A percentile compares a stretch with the other conserved stretches of the same genome.
Conservation (phyloP, 2,113 vertebrate species). For the Gopherus flavomarginatus region DNA sequence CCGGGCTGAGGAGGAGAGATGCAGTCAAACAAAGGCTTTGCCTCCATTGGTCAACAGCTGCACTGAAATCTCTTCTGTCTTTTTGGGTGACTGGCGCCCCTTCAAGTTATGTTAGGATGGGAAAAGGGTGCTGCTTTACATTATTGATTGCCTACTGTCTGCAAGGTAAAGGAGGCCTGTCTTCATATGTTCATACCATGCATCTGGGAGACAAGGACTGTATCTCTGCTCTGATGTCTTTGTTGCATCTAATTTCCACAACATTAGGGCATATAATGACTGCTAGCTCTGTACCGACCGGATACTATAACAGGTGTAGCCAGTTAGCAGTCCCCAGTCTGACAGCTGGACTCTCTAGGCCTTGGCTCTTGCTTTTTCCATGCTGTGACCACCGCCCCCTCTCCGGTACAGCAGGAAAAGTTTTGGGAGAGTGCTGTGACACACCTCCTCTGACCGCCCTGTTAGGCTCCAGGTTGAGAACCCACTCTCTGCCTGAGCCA, state of each 20-base stretch:
- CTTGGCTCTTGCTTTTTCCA: background rate
- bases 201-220: background rate
- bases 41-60: background rate
- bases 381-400: background rate
- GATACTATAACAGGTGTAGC: background rate
- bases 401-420: background rate
- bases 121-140: background rate
- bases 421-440: background rate
- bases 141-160: background rate
- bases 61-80: background rate
- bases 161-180: background rate
- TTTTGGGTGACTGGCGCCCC: background rate
- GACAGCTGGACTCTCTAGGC: background rate
- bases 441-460: background rate
- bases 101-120: background rate
- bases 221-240: background rate
- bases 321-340: background rate
- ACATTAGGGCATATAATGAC: background rate
- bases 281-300: background rate
- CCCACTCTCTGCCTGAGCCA: background rate
- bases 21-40: background rate
- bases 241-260: background rate
- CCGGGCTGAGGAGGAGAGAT: background rate
- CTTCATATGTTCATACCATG: background rate
- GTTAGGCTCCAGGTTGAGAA: background rate